Evolutionary conservation across 1,140 invertebrate genomes (phyloP).

Genomic region (Drosophila nikananu): DNA sequence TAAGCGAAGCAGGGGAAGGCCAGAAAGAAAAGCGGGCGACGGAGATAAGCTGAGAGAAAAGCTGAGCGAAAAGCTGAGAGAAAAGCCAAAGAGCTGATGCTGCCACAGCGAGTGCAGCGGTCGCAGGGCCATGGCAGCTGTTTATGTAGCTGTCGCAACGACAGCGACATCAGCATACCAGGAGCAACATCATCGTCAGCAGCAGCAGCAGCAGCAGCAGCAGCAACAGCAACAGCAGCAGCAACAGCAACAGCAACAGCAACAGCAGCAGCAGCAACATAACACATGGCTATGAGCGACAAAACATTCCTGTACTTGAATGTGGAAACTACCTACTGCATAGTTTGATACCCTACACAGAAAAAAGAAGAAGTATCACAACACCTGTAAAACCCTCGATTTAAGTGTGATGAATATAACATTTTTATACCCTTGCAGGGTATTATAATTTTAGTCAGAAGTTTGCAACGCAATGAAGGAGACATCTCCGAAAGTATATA

Average conservation of each 20-base stretch:
- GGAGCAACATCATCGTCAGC: conserved; percentile 11
- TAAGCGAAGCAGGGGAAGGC: neutral
- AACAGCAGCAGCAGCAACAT: neutral
- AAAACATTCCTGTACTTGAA: conserved; percentile 10
- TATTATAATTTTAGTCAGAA: no score
- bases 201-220: neutral
- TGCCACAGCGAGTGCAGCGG: conserved; percentile 14
- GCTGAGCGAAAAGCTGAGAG: neutral
- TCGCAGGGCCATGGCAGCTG: conserved; percentile 45
- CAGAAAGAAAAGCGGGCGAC: neutral
- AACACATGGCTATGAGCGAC: neutral
- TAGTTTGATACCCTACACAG: neutral
- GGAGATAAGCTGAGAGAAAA: conserved; percentile 10
- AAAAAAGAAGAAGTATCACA: neutral
- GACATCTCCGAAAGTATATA: no score
- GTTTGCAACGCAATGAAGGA: no score
- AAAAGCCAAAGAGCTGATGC: neutral
- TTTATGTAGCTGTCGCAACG: conserved; percentile 60
- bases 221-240: neutral
- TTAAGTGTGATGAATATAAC: no score
- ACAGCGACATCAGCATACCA: conserved; percentile 22
- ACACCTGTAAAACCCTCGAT: neutral
- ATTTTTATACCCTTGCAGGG: no score
- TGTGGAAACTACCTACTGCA: neutral
- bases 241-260: neutral